Evolutionary conservation across 2,113 vertebrate species (phyloP).

Genomic region (Chionodraco myersi): DNA sequence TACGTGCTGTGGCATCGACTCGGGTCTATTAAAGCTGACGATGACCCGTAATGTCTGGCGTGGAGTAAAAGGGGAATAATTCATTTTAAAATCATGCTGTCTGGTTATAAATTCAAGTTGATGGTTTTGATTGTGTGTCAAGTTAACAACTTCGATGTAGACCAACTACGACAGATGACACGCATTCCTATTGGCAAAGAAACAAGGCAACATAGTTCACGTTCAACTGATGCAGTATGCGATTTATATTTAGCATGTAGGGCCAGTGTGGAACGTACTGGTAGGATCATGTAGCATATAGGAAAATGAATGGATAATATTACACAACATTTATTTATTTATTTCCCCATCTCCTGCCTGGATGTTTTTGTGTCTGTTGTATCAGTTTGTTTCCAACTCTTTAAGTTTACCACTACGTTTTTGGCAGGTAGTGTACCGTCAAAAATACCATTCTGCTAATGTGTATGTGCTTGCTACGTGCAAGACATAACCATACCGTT

Average conservation of each 20-base stretch:
- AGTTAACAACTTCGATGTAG: slow-evolving; percentile 33
- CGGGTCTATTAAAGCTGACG: slow-evolving; percentile 49
- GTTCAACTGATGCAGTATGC: slow-evolving; percentile 21
- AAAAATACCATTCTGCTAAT: no score
- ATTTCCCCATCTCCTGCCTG: not conserved
- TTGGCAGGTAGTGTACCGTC: no score
- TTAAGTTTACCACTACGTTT: not conserved
- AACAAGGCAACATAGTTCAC: slow-evolving; percentile 16
- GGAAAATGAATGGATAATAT: not conserved
- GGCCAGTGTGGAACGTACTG: slow-evolving; percentile 8
- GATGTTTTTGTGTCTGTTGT: not conserved
- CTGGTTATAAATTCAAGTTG: slow-evolving; percentile 23
- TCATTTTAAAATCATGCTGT: slow-evolving; percentile 16
- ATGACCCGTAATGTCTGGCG: slow-evolving; percentile 51
- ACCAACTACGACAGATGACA: slow-evolving; percentile 43
- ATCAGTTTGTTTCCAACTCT: not conserved
- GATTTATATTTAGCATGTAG: slow-evolving; percentile 17
- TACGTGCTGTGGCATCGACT: slow-evolving; percentile 56
- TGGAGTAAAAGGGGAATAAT: slow-evolving; percentile 43
- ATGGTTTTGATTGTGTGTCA: slow-evolving; percentile 19
- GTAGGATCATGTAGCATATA: slow-evolving; percentile 4
- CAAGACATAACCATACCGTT: no score
- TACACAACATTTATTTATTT: no score
- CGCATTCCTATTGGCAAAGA: slow-evolving; percentile 11
- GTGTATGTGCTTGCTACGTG: no score